Percentiles rank a stretch among this genome's conserved stretches.
Evolutionary conservation across 92 coral and sea anemone species (phyloP).

Genomic region (Epizoanthus scotinus): DNA sequence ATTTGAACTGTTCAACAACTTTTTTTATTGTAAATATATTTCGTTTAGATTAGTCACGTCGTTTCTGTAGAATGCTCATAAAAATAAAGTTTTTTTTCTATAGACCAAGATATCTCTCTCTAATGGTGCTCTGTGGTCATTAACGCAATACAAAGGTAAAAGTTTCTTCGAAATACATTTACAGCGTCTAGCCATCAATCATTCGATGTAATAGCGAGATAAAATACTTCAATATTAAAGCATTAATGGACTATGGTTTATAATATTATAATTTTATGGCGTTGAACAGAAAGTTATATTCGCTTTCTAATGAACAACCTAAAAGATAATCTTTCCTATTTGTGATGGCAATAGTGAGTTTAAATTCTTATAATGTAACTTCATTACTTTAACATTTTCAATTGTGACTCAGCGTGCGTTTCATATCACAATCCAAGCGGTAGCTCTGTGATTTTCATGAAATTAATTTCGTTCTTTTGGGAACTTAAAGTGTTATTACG

Average conservation of each 20-base stretch:
- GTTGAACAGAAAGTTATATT: background rate
- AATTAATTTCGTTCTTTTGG: conserved; percentile 13
- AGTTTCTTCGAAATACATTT: no score
- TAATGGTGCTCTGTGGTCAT: no score
- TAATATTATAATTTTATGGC: conserved; percentile 17
- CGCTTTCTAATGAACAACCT: background rate
- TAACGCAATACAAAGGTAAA: no score
- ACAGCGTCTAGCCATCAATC: no score
- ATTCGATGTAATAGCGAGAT: background rate
- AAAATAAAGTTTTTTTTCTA: no score
- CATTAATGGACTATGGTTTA: background rate
- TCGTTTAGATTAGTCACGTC: no score
- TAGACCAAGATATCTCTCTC: no score
- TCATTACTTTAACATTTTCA: background rate
- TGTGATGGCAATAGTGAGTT: no score
- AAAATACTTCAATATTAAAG: background rate
- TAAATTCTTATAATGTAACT: background rate
- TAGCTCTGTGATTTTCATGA: background rate
- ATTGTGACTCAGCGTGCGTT: background rate
- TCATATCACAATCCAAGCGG: background rate
- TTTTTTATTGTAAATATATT: no score
- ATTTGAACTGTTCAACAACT: no score
- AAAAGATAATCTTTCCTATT: background rate
- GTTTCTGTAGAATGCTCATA: no score
- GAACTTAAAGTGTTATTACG: background rate